These are phyloP conservation scores for Chrysotoxum bicinctum DNA, from an alignment of 2,888 invertebrate genomes.

Conservation along the genomic window DNA sequence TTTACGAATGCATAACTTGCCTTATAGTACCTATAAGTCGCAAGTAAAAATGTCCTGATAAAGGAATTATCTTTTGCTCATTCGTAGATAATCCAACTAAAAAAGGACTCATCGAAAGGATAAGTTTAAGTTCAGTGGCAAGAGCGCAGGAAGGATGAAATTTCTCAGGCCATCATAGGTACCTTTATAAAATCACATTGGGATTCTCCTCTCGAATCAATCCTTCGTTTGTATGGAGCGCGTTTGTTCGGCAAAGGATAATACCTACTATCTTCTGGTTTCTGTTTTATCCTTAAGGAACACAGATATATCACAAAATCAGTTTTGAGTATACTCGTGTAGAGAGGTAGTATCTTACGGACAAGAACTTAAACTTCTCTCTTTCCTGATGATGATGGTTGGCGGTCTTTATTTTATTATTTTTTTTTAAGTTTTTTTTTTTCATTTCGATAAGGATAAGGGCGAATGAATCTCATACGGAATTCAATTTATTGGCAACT, in stretches of 20 bases:
- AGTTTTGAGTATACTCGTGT: slow-evolving; percentile 9
- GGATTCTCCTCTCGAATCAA: slow-evolving; percentile 50
- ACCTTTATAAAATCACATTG: slow-evolving; percentile 66
- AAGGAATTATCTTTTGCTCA: slow-evolving; percentile 72
- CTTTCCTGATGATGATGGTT: slow-evolving; percentile 13
- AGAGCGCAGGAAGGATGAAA: not conserved
- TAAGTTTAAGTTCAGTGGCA: slow-evolving; percentile 19
- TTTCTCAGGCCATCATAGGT: too few species aligned
- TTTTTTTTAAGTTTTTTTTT: not conserved
- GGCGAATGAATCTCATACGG: slow-evolving; percentile 57
- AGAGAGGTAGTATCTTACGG: slow-evolving; percentile 4
- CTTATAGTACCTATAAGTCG: too few species aligned
- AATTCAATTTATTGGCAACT: slow-evolving; percentile 73
- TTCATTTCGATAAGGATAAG: not conserved
- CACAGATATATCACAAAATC: slow-evolving; percentile 60
- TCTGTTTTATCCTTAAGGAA: slow-evolving; percentile 20
- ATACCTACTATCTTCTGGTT: slow-evolving; percentile 33
- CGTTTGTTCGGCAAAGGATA: slow-evolving; percentile 43
- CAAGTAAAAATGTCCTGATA: slow-evolving; percentile 55
- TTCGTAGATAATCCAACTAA: slow-evolving; percentile 66
- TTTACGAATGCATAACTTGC: too few species aligned
- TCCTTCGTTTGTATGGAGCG: slow-evolving; percentile 43
- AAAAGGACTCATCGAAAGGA: slow-evolving; percentile 50
- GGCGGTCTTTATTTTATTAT: not conserved
- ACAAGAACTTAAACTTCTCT: slow-evolving; percentile 41